phyloP scores from a whole-genome alignment of 2,888 invertebrate species.

The Lacanobia oleracea region DNA sequence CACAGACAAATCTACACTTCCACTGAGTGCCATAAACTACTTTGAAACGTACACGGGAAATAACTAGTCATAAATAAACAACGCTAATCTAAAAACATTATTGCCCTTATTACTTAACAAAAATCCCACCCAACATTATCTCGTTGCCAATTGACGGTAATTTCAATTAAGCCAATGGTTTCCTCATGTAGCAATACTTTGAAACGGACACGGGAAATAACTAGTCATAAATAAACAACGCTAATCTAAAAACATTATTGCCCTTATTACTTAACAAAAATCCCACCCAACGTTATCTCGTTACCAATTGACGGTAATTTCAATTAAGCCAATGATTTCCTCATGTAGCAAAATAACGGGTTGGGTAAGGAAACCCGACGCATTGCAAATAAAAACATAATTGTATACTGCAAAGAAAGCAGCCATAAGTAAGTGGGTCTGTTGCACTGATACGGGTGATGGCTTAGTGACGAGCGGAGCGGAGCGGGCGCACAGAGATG shows the following conservation, averaged over 20 bases:
- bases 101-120: not conserved
- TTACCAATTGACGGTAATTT: constrained; percentile 19
- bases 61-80: too few relatives aligned
- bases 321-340: constrained; percentile 48
- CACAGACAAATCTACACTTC: too few relatives aligned
- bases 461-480: constrained; percentile 46
- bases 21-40: too few relatives aligned
- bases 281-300: not conserved
- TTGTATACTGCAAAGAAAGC: constrained; percentile 80
- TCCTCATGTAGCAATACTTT: constrained; percentile 51
- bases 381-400: constrained; percentile 68
- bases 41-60: too few relatives aligned
- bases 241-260: not conserved
- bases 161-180: constrained; percentile 39
- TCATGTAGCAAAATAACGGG: constrained; percentile 59
- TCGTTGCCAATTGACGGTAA: constrained; percentile 16
- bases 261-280: not conserved
- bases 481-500: constrained; percentile 5
- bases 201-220: too few relatives aligned
- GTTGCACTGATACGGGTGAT: constrained; percentile 57
- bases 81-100: not conserved
- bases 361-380: constrained; percentile 54
- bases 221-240: not conserved
- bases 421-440: constrained; percentile 77
- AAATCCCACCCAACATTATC: not conserved